Base-by-base conservation (phyloP, 2,113 vertebrate species). In the Sapayoa aenigma region DNA sequence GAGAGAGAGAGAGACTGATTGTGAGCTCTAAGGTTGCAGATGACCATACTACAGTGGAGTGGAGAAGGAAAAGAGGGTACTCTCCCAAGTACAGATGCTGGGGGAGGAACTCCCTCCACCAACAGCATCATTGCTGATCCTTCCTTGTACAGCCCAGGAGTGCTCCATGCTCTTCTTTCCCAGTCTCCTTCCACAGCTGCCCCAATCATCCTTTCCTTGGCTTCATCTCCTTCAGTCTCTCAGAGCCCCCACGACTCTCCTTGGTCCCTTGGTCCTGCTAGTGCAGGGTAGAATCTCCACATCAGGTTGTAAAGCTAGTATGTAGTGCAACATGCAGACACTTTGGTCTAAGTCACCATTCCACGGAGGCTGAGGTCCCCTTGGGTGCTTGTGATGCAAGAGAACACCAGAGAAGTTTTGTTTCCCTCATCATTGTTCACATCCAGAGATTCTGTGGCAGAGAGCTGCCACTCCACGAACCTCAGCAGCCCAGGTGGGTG, bases 321-420 rank as follows among this genome's bases (percentile, higher is more conserved):
- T 4, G 1, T 5, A 9, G 17, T 73, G 31, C 76, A 89, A 28
- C 3, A 55, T 63, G 20, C 41, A 84, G n/a, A 27, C 14, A 20
- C 4, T 3, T 23, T 3, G 2, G 5, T 39, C 11, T 42, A 18
- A 9, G 53, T 7, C 33, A 39, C 14, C 1, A 0, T 63, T 73
- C 25, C 3, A 2, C 12, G 20, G 24, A 41, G 41, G 14, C 58
- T 76, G 68, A 53, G 9, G 16, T 42, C 5, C 28, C 31, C 8
- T 4, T 4, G 19, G 11, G 14, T 0, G 0, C 14, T 53, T 67
- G 60, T 58, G 62, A 23, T 1, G 3, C 56, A 80, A 33, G 35
- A 80, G 17, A 28, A 31, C 25, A 81, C 23, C 44, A n/a, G 15
- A n/a, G 41, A 39, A 31, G 23, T 59, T 68, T 84, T 35, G 11